Percentiles rank a stretch among this genome's conserved stretches.
phyloP scores from a whole-genome alignment of 2,797 vertebrate species.

The Fundulus diaphanus region DNA sequence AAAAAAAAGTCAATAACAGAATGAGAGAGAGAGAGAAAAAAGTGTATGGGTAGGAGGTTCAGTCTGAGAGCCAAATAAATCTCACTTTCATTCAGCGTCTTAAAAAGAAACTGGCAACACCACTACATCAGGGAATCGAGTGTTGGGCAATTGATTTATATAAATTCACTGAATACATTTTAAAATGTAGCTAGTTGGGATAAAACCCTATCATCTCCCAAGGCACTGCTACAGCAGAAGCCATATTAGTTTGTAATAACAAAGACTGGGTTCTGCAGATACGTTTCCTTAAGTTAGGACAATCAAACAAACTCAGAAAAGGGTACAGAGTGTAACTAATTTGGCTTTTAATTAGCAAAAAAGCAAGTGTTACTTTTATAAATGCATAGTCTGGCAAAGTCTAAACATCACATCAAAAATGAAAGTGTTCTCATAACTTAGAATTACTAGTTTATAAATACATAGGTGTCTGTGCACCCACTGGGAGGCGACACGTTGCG shows the following conservation, averaged over 20 bases:
- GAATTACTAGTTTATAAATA: no score
- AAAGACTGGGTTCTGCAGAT: neutral
- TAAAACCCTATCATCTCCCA: neutral
- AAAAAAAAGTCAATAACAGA: conserved; percentile 1
- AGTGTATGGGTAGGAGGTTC: neutral
- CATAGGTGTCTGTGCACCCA: no score
- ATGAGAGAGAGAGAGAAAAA: neutral
- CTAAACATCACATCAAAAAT: no score
- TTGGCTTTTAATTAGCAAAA: no score
- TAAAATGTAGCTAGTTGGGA: neutral
- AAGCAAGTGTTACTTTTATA: no score
- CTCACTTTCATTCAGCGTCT: neutral
- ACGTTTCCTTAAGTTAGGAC: neutral
- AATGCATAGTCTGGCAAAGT: no score
- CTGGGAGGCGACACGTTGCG: no score
- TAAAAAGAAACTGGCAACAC: neutral
- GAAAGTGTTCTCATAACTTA: no score
- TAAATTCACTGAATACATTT: neutral
- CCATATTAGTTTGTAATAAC: neutral
- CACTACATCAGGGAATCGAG: neutral
- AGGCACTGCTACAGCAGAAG: neutral
- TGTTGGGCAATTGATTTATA: neutral
- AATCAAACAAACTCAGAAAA: neutral
- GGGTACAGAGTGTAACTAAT: no score
- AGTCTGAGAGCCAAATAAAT: conserved; percentile 1